Evolutionary conservation across 2,113 vertebrate species (phyloP).

Genomic region (Ammodytes marinus): DNA sequence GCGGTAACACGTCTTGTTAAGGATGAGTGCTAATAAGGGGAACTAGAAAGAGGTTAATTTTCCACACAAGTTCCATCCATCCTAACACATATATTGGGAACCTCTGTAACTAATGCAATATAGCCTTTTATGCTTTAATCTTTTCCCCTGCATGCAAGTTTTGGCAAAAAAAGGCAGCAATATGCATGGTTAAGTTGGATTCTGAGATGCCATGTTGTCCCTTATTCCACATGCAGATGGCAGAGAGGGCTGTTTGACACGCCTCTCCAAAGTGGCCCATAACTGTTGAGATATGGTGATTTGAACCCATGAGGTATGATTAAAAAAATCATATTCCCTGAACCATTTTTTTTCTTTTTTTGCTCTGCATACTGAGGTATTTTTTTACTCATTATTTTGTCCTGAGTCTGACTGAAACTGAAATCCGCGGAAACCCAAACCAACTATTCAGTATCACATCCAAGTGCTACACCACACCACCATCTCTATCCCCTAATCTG

Average conservation of each 20-base stretch:
- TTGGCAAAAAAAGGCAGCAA: neutral
- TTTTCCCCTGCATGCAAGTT: neutral
- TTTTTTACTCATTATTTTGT: neutral
- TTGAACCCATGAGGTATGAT: neutral
- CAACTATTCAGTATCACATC: neutral
- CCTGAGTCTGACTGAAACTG: neutral
- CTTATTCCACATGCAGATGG: neutral
- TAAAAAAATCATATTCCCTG: neutral
- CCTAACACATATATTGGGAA: neutral
- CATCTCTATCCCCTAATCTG: conserved; percentile 10
- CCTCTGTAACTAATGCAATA: neutral
- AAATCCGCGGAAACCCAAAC: neutral
- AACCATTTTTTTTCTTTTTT: neutral
- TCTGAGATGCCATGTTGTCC: no score
- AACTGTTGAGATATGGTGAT: neutral
- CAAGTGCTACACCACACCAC: neutral
- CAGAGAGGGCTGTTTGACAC: neutral
- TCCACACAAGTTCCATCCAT: no score
- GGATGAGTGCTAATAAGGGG: conserved; percentile 29
- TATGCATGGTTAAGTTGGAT: neutral
- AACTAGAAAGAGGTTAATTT: neutral
- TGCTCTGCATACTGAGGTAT: neutral
- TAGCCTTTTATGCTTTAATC: neutral
- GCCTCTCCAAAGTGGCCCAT: neutral
- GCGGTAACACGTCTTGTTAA: conserved; percentile 5